A percentile compares a stretch with the other conserved stretches of the same genome.
These are phyloP conservation scores for Actinostola sp. DNA, from an alignment of 92 coral and sea anemone species.

Conservation along the genomic window DNA sequence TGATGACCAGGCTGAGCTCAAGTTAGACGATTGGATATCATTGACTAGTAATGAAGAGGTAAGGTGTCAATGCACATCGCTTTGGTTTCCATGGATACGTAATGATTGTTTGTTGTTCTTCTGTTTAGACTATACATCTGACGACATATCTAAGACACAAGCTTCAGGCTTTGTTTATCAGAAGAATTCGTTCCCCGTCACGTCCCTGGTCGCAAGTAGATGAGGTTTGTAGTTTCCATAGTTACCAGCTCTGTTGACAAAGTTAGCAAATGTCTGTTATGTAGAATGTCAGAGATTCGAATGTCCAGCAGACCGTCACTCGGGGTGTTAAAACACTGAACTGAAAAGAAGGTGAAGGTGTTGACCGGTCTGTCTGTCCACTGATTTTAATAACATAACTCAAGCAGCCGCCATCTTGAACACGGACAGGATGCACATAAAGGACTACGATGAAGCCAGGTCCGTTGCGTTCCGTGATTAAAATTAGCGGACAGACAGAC, in stretches of 20 bases:
- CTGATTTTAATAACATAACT: too few species aligned
- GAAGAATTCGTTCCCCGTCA: constrained; percentile 93
- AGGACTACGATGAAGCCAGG: too few species aligned
- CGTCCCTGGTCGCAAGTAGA: constrained; percentile 98
- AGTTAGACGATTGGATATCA: constrained; percentile 88
- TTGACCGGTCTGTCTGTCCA: too few species aligned
- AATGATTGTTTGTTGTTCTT: background rate
- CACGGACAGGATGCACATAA: too few species aligned
- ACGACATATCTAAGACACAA: constrained; percentile 88
- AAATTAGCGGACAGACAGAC: too few species aligned
- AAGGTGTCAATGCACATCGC: background rate
- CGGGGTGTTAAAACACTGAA: too few species aligned
- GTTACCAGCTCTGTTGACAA: background rate
- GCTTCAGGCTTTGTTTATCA: constrained; percentile 83
- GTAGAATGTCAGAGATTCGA: too few species aligned
- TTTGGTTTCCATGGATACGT: background rate
- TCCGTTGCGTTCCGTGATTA: too few species aligned
- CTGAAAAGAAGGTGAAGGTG: too few species aligned
- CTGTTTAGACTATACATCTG: constrained; percentile 59
- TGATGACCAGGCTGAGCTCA: constrained; percentile 70
- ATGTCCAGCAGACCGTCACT: too few species aligned
- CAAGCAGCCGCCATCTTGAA: too few species aligned
- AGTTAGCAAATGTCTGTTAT: background rate
- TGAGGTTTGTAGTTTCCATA: constrained; percentile 58
- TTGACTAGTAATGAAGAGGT: constrained; percentile 87